phyloP scores from a whole-genome alignment of 2,888 invertebrate genomes.

The Meiosimyza platycephala region DNA sequence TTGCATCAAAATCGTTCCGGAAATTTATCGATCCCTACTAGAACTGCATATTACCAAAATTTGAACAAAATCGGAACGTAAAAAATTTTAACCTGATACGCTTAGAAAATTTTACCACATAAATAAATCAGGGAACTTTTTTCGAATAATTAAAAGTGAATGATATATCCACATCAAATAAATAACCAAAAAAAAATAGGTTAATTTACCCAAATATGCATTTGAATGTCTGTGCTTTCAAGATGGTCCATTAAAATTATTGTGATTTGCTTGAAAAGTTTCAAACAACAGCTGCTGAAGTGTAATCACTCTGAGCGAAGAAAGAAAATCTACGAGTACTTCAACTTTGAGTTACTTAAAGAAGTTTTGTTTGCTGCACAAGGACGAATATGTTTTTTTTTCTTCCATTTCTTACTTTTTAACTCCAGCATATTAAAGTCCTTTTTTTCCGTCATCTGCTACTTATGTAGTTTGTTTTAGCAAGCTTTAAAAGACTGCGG shows the following conservation, averaged over 20 bases:
- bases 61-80: no score
- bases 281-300: constrained; percentile 38
- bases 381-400: constrained; percentile 33
- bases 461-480: constrained; percentile 9
- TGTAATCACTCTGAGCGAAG: constrained; percentile 30
- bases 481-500: constrained; percentile 16
- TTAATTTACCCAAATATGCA: neutral
- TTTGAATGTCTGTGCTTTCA: no score
- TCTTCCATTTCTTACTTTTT: neutral
- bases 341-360: constrained; percentile 33
- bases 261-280: constrained; percentile 5
- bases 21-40: no score
- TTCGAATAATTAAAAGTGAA: no score
- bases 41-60: no score
- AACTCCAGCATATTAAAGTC: constrained; percentile 28
- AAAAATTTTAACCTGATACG: no score
- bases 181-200: no score
- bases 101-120: no score
- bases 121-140: no score
- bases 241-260: no score
- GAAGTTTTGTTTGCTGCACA: constrained; percentile 2
- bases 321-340: constrained; percentile 21
- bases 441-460: constrained; percentile 25
- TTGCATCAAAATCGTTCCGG: no score
- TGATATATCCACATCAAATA: no score